These are phyloP conservation scores for Drosophila prostipennis DNA, from an alignment of 2,888 invertebrate genomes.

Conservation along the genomic window DNA sequence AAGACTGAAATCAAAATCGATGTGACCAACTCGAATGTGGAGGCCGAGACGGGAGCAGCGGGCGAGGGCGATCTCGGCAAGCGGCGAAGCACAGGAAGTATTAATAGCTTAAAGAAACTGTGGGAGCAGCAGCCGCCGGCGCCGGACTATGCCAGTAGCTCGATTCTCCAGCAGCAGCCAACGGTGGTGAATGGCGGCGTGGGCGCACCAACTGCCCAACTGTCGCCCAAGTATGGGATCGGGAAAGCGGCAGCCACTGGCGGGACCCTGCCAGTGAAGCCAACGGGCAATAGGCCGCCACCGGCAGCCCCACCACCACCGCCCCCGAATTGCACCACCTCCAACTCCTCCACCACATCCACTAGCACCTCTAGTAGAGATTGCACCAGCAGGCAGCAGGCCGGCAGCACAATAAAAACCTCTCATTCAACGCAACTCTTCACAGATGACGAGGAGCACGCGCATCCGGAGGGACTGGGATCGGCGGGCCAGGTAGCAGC, in stretches of 20 bases:
- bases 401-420: constrained; percentile 67
- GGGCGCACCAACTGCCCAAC: constrained; percentile 52
- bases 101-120: constrained; percentile 94
- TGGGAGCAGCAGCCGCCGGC: constrained; percentile 91
- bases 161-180: constrained; percentile 51
- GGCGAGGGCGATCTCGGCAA: constrained; percentile 90
- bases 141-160: constrained; percentile 79
- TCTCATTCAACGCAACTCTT: constrained; percentile 83
- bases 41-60: constrained; percentile 47
- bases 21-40: constrained; percentile 69
- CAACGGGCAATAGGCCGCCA: constrained; percentile 80
- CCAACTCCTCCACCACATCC: constrained; percentile 45
- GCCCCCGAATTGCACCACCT: constrained; percentile 72
- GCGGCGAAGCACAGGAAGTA: constrained; percentile 95
- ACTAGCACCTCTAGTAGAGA: constrained; percentile 42
- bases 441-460: constrained; percentile 72
- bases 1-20: constrained; percentile 85
- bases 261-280: constrained; percentile 59
- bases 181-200: constrained; percentile 41
- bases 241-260: constrained; percentile 81
- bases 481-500: constrained; percentile 24
- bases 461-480: constrained; percentile 26
- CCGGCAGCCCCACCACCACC: constrained; percentile 83
- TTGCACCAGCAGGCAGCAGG: constrained; percentile 39
- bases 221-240: constrained; percentile 86